These are phyloP conservation scores for Laspeyria flexula DNA, from an alignment of 2,888 invertebrate genomes.

Conservation along the genomic window DNA sequence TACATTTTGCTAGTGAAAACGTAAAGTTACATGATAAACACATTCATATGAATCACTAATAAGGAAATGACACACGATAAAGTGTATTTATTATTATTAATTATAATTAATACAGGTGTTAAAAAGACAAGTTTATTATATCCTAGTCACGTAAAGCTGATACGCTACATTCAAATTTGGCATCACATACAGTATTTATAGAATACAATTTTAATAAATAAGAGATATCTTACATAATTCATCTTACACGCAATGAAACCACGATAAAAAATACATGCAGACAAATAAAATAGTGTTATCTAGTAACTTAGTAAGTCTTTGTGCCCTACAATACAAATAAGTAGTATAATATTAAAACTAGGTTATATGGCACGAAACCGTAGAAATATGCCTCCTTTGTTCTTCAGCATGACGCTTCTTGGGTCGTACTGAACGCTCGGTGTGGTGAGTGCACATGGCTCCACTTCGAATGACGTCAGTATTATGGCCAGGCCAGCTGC, in stretches of 20 bases:
- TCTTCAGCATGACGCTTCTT: constrained; percentile 79
- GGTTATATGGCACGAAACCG: constrained; percentile 56
- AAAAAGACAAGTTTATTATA: not conserved
- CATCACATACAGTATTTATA: not conserved
- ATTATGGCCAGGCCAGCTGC: constrained; percentile 68
- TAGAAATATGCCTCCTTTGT: constrained; percentile 79
- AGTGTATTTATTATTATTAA: not conserved
- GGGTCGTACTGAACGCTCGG: constrained; percentile 73
- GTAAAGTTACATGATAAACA: constrained; percentile 25
- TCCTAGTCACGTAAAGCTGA: not conserved
- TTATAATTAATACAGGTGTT: not conserved
- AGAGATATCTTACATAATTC: not conserved
- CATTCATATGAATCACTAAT: constrained; percentile 26
- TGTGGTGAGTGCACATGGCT: constrained; percentile 73
- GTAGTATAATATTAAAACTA: constrained; percentile 7
- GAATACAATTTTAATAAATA: not conserved
- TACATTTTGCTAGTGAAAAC: not conserved
- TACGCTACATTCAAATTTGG: not conserved
- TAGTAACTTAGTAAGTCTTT: constrained; percentile 36
- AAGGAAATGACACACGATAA: not conserved
- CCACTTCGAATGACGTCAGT: constrained; percentile 63
- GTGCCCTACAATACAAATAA: constrained; percentile 16
- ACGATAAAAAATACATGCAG: not conserved
- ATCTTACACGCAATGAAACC: not conserved
- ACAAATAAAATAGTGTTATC: constrained; percentile 8